These are phyloP conservation scores for Potamilus streckersoni DNA, from an alignment of 1,140 invertebrate species.

Conservation along the genomic window DNA sequence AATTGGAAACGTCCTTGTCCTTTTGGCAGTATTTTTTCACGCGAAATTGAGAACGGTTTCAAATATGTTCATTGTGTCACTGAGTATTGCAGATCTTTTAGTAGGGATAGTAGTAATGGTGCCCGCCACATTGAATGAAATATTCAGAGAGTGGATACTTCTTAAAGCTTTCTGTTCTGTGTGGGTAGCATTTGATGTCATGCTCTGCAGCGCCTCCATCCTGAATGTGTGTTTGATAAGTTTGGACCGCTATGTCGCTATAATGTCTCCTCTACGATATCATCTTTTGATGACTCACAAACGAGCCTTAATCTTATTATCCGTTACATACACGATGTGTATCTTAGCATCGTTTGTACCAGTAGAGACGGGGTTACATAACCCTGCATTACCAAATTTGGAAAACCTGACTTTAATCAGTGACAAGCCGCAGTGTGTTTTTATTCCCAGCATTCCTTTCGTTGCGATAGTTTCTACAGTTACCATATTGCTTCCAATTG, in stretches of 20 bases:
- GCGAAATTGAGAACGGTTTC: conserved; percentile 91
- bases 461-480: conserved; percentile 47
- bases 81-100: conserved; percentile 94
- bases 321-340: conserved; percentile 93
- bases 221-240: conserved; percentile 98
- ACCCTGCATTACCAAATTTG: conserved; percentile 43
- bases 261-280: conserved; percentile 98
- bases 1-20: conserved; percentile 85
- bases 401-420: conserved; percentile 51
- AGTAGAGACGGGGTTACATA: conserved; percentile 90
- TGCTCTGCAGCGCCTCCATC: conserved; percentile 98
- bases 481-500: conserved; percentile 57
- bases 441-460: conserved; percentile 52
- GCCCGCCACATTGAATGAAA: conserved; percentile 72
- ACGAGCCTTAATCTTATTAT: conserved; percentile 85
- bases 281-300: conserved; percentile 91
- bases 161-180: conserved; percentile 95
- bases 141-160: conserved; percentile 89
- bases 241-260: conserved; percentile 96
- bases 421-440: conserved; percentile 48
- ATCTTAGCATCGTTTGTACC: conserved; percentile 96
- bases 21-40: conserved; percentile 87
- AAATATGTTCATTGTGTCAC: conserved; percentile 93
- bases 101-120: conserved; percentile 82
- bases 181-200: conserved; percentile 98